A percentile compares a stretch with the other conserved stretches of the same genome.
Evolutionary conservation across 1,140 invertebrate species (phyloP).

Genomic region (Tribolium castaneum): DNA sequence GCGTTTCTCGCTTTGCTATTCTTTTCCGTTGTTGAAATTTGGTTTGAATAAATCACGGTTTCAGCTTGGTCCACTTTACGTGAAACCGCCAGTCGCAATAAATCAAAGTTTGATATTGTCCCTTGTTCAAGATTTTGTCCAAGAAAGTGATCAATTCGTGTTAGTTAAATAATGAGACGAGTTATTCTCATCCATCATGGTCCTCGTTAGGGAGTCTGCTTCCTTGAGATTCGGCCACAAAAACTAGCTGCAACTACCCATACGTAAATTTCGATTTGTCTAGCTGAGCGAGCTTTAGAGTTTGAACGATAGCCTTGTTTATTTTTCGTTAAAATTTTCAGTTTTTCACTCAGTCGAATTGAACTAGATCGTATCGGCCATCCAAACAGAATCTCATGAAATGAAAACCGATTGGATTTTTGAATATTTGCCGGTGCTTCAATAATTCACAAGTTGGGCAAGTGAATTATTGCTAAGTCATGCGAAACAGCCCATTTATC

Average conservation of each 20-base stretch:
- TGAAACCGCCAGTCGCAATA: conserved; percentile 3
- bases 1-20: neutral
- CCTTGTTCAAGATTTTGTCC: neutral
- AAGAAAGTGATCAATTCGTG: neutral
- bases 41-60: conserved; percentile 2
- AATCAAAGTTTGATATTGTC: conserved; percentile 8
- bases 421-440: neutral
- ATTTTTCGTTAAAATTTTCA: neutral
- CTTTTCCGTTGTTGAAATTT: no score
- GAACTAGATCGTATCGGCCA: neutral
- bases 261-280: no score
- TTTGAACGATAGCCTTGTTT: no score
- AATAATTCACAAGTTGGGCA: neutral
- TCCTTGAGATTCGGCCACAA: neutral
- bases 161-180: conserved; percentile 2
- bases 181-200: conserved; percentile 12
- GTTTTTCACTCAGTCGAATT: neutral
- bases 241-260: neutral
- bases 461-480: neutral
- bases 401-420: neutral
- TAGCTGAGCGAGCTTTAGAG: no score
- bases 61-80: conserved; percentile 4
- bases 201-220: neutral
- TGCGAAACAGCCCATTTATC: neutral
- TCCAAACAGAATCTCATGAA: conserved; percentile 3